Evolutionary conservation across 2,888 invertebrate genomes (phyloP), one percentile per base, ranked within the genome.

Genomic region (Aspidapion aeneum): DNA sequence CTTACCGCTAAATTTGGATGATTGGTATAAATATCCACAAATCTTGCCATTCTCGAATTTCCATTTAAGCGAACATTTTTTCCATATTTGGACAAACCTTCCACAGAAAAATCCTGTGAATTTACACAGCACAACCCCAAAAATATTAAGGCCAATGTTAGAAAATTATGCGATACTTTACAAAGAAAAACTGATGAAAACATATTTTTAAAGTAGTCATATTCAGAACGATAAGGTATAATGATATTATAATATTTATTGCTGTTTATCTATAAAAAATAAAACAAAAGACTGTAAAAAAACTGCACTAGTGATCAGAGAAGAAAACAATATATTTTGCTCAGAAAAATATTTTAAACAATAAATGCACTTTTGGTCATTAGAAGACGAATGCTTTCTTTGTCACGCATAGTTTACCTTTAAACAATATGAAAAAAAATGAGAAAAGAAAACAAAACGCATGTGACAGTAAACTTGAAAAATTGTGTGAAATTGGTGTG

Each of bases 21-120:
- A 51, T 66, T 69, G 2, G 59, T 63, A 50, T 60, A 67, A 21
- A 64, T 61, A 21, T 68, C 61, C n/a, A 57, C 18, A 52, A 48
- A 58, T 22, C 50, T 58, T 7, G 54, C 17, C 49, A 48, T 18
- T 49, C 49, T 49, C 12, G 49, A 49, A 16, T 49, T 16, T 16
- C 49, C n/a, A n/a, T n/a, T n/a, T n/a, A n/a, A n/a, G n/a, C n/a
- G n/a, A n/a, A n/a, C 22, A n/a, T 19, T 50, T 51, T 63, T 19
- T 48, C 61, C 3, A 7, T 35, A 35, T 35, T 35, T 35, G 3
- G 3, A 35, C 12, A 35, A 35, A n/a, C n/a, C n/a, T 35, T 35
- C 35, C 5, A 3, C 35, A 35, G 35, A 35, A 35, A n/a, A 35
- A 35, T 35, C 35, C 12, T 35, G 35, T 7, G 5, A 7, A 7